phyloP scores from a whole-genome alignment of 2,113 vertebrate genomes.

The Pipra filicauda region DNA sequence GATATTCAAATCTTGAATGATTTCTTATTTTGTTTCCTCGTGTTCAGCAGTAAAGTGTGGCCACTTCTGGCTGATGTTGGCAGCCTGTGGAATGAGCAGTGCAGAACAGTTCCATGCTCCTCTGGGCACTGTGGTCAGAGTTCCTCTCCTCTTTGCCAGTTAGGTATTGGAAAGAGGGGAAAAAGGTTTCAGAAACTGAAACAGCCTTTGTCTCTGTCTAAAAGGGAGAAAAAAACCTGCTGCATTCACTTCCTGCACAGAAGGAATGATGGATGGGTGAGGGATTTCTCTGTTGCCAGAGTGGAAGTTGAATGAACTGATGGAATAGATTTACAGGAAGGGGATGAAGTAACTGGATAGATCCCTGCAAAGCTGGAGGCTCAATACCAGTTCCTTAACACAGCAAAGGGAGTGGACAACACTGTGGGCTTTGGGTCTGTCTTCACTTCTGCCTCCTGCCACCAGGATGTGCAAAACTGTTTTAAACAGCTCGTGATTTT shows the following conservation, averaged over 20 bases:
- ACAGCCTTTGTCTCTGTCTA: not conserved
- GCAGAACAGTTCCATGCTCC: not conserved
- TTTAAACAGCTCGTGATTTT: constrained; percentile 42
- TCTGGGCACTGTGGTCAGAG: not conserved
- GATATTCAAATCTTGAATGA: not conserved
- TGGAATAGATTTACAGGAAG: not conserved
- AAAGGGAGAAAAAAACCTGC: not conserved
- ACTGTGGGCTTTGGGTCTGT: not conserved
- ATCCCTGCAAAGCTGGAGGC: not conserved
- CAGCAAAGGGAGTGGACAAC: not conserved
- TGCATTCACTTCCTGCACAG: not conserved
- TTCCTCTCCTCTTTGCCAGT: not conserved
- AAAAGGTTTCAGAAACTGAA: not conserved
- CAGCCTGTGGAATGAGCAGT: accelerated
- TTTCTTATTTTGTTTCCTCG: not conserved
- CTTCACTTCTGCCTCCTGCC: not conserved
- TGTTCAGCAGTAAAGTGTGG: accelerated
- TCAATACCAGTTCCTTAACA: not conserved
- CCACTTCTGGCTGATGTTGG: not conserved
- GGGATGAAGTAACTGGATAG: not conserved
- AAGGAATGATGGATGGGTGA: not conserved
- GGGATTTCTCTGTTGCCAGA: not conserved
- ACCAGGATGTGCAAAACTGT: constrained; percentile 18
- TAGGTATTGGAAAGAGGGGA: not conserved
- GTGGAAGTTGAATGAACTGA: not conserved